Evolutionary conservation across 2,797 vertebrate species (phyloP).

Genomic region (Octomys mimax): DNA sequence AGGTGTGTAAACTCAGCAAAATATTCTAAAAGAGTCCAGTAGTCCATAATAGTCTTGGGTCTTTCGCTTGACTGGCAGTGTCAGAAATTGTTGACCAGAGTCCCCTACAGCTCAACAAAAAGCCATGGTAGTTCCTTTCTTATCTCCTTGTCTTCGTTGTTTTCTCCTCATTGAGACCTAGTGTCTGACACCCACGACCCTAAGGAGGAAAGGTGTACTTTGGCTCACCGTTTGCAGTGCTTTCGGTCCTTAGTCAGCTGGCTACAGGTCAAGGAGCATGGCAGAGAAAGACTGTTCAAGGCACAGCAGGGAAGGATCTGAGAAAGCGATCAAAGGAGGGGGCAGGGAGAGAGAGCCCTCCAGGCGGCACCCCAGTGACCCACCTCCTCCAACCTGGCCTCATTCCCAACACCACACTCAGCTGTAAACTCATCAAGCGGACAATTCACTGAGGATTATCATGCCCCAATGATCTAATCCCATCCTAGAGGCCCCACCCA

Average conservation of each 20-base stretch:
- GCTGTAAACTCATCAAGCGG: background rate
- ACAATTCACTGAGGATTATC: background rate
- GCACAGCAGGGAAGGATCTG: background rate
- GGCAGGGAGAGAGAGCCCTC: background rate
- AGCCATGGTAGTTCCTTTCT: background rate
- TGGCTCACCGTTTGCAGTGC: background rate
- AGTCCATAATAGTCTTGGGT: too few relatives aligned
- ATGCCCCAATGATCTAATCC: background rate
- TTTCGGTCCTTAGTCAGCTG: background rate
- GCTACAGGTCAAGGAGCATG: background rate
- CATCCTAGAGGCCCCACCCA: background rate
- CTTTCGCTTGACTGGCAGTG: too few relatives aligned
- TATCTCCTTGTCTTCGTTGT: background rate
- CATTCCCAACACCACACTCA: background rate
- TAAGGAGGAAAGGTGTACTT: background rate
- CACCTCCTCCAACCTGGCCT: background rate
- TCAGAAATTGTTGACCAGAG: too few relatives aligned
- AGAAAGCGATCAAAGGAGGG: background rate
- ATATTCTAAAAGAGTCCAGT: too few relatives aligned
- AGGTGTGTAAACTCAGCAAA: too few relatives aligned
- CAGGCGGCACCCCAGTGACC: background rate
- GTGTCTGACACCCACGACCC: background rate
- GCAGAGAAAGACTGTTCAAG: background rate
- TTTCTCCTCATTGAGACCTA: background rate
- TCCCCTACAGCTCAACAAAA: too few relatives aligned